A percentile compares a stretch with the other conserved stretches of the same genome.
These are phyloP conservation scores for Lottia scabra DNA, from an alignment of 2,888 invertebrate species.

Conservation along the genomic window DNA sequence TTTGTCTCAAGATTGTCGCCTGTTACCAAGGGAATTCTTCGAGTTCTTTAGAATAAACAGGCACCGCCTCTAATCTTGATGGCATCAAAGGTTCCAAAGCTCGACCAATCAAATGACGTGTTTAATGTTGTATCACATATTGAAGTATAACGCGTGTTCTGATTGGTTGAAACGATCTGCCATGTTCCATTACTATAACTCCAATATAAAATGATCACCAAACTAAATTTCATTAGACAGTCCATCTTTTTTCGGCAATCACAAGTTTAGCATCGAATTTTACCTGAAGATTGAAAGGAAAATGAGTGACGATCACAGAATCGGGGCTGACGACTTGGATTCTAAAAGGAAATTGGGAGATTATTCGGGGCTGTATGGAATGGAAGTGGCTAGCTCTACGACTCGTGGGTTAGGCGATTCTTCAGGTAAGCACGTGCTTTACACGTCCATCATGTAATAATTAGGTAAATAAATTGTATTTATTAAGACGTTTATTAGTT, in stretches of 20 bases:
- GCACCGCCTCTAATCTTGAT: constrained; percentile 25
- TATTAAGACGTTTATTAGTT: too few species aligned
- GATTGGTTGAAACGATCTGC: constrained; percentile 35
- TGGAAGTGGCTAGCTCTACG: constrained; percentile 66
- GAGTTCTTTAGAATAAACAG: not conserved
- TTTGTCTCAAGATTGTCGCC: not conserved
- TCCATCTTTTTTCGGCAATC: constrained; percentile 39
- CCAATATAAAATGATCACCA: constrained; percentile 39
- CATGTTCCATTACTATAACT: not conserved
- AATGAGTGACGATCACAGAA: constrained; percentile 63
- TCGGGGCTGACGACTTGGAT: constrained; percentile 66
- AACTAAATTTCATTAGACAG: constrained; percentile 49
- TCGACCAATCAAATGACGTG: constrained; percentile 20
- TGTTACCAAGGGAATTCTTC: not conserved
- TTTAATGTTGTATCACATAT: not conserved
- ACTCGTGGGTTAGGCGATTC: constrained; percentile 42
- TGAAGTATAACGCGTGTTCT: constrained; percentile 22
- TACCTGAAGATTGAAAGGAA: constrained; percentile 20
- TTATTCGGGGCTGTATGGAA: constrained; percentile 86
- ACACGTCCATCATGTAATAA: too few species aligned
- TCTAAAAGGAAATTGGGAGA: constrained; percentile 78
- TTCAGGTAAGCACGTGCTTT: constrained; percentile 41
- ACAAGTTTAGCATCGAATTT: not conserved
- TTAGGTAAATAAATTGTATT: too few species aligned
- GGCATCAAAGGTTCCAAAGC: constrained; percentile 6